Conservation (phyloP, 2,113 vertebrate species). For the Oreocharis arfaki region DNA sequence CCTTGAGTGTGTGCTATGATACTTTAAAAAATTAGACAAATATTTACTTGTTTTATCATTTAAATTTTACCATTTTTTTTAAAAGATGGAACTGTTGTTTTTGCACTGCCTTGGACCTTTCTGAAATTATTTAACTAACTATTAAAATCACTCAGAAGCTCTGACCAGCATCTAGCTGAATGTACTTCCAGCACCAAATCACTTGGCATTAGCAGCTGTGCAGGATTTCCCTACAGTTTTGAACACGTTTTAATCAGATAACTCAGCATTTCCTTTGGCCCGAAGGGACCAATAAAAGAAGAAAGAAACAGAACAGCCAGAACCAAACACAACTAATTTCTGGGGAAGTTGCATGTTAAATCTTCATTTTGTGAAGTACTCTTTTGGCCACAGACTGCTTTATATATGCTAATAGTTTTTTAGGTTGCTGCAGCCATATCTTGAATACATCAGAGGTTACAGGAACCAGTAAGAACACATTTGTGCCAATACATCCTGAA, state of each 20-base stretch:
- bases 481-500: neutral
- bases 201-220: neutral
- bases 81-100: neutral
- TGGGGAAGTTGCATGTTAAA: neutral
- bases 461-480: neutral
- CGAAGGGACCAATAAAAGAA: conserved; percentile 2
- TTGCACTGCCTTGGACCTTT: neutral
- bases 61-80: conserved; percentile 24
- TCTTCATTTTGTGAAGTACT: neutral
- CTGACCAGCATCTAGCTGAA: neutral
- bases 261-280: neutral
- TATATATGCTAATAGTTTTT: conserved; percentile 33
- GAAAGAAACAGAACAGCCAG: neutral
- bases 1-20: neutral
- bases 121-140: conserved; percentile 3
- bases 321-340: neutral
- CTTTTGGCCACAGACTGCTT: conserved; percentile 6
- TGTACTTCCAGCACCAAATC: conserved; percentile 31
- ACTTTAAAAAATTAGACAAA: conserved; percentile 19
- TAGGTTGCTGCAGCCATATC: neutral
- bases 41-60: conserved; percentile 24
- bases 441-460: neutral
- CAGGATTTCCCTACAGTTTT: neutral
- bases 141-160: conserved; percentile 9
- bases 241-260: neutral